phyloP scores from a whole-genome alignment of 1,140 invertebrate species.

The Diachasma alloeum region DNA sequence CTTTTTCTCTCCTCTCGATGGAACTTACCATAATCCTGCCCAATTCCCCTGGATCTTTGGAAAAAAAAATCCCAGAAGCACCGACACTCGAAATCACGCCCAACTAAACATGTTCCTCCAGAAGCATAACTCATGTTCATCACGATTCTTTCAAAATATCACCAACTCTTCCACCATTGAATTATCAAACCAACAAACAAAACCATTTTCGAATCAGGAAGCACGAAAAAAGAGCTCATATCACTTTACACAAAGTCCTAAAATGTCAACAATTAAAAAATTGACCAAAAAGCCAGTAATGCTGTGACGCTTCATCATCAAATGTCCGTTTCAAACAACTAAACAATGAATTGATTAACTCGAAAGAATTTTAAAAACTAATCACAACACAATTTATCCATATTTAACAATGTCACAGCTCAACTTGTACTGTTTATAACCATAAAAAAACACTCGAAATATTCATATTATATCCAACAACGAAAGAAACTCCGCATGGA shows the following conservation, averaged over 20 bases:
- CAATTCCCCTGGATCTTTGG: neutral
- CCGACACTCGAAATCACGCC: neutral
- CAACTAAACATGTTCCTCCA: neutral
- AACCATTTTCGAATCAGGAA: neutral
- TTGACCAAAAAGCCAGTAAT: neutral
- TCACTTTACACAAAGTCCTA: conserved; percentile 1
- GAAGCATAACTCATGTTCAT: neutral
- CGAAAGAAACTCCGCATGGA: neutral
- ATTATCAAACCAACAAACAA: neutral
- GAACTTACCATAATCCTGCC: neutral
- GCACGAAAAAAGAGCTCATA: neutral
- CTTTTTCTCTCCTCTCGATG: neutral
- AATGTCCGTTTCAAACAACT: neutral
- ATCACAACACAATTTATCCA: conserved; percentile 2
- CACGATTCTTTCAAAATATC: neutral
- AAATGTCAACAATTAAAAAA: neutral
- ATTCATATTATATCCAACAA: neutral
- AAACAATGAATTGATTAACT: neutral
- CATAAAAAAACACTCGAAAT: neutral
- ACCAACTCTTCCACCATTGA: neutral
- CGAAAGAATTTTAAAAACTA: neutral
- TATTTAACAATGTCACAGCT: neutral
- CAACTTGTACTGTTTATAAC: neutral
- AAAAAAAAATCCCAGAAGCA: neutral
- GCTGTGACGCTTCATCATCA: neutral